Conservation (phyloP, 2,797 vertebrate genomes). For the Xenops minutus region DNA sequence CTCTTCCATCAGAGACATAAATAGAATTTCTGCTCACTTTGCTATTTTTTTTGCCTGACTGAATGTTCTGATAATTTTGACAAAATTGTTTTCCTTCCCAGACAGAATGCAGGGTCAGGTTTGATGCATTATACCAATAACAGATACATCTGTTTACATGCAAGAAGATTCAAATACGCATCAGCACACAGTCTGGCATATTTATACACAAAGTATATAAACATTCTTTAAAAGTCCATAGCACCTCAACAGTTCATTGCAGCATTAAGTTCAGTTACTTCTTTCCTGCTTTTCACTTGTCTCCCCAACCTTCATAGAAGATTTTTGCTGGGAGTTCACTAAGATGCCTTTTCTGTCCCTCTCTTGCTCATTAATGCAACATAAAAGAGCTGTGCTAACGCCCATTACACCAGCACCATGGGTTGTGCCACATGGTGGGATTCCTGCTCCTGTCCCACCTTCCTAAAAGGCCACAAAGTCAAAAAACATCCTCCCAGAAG, state of each 20-base stretch:
- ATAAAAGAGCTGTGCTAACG: not conserved
- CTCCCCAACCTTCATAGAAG: not conserved
- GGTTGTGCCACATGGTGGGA: not conserved
- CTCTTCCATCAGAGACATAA: conserved; percentile 23
- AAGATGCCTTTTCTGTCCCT: not conserved
- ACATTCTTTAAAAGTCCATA: not conserved
- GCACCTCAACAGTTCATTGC: not conserved
- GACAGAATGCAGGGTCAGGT: conserved; percentile 2
- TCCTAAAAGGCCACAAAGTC: not conserved
- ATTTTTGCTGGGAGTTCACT: not conserved
- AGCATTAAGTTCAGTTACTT: not conserved
- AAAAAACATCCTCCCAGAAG: not conserved
- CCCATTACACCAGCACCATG: not conserved
- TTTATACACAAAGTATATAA: not conserved
- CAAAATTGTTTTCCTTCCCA: conserved; percentile 24
- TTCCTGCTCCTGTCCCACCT: not conserved
- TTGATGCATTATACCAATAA: conserved; percentile 7
- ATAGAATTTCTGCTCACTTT: conserved; percentile 50
- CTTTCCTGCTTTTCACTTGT: not conserved
- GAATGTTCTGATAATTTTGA: conserved; percentile 55
- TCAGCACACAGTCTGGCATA: not conserved
- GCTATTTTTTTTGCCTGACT: conserved; percentile 38
- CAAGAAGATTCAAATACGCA: conserved; percentile 35
- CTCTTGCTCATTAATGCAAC: not conserved
- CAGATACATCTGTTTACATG: conserved; percentile 15